Evolutionary conservation across 1,140 invertebrate species (phyloP), one percentile per base, ranked within the genome.

Genomic region (Heliconius nattereri): DNA sequence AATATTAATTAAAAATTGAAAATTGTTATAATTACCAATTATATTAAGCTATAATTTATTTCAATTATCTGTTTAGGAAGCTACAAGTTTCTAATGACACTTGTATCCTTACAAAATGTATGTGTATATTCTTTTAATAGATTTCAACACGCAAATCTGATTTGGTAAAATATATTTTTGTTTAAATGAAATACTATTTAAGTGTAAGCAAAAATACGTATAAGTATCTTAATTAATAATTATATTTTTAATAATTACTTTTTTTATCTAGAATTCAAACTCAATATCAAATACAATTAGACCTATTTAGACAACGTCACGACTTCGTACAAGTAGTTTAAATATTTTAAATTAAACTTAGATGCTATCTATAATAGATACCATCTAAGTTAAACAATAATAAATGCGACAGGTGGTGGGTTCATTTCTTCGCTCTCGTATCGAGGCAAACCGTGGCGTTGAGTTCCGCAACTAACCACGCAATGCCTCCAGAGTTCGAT

Each of bases 21-120:
- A 26, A 66, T 66, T 66, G 3, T 66, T 23, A 66, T 26, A 26
- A 66, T 13, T 66, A 23, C 1, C n/a, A 23, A 66, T 66, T 26
- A 29, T 66, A 29, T 66, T 66, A 66, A 66, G 23, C 23, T 66
- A 26, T 29, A 66, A 66, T 66, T 52, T 66, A 66, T 9, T 11
- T 26, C 23, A 16, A 66, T 66, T 29, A 66, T 29, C 1, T 29
- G 54, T 29, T 66, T 13, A 66, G 60, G 60, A 66, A 66, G 23
- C 6, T 66, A 26, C 60, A 66, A 66, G 60, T 66, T 66, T 66
- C 60, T 66, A 66, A 66, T 66, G 60, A 66, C 60, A 66, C 2
- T 66, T 66, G 60, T 66, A 26, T 66, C 60, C 60, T 26, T 29
- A 26, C 9, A 29, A 26, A 26, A 13, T 16, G 26, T 66, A 66